A percentile compares a stretch with the other conserved stretches of the same genome.
These are phyloP conservation scores for Eupithecia exiguata DNA, from an alignment of 2,888 invertebrate genomes.

Conservation along the genomic window DNA sequence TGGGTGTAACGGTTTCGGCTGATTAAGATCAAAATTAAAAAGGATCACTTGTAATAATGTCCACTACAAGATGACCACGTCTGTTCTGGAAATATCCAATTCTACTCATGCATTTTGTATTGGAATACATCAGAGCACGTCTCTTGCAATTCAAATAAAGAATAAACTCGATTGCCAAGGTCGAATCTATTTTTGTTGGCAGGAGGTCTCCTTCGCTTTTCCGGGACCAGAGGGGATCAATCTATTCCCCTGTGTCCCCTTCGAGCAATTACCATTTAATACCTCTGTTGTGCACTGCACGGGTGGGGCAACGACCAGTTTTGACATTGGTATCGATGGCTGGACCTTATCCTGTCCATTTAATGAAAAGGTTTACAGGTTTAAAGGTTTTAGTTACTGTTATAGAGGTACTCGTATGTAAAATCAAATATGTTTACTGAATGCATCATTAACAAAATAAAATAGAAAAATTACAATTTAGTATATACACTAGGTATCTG, in stretches of 20 bases:
- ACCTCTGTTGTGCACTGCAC: slow-evolving; percentile 29
- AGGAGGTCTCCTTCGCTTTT: slow-evolving; percentile 34
- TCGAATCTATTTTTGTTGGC: slow-evolving; percentile 33
- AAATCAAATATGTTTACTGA: too few species aligned
- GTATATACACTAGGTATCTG: too few species aligned
- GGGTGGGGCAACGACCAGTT: slow-evolving; percentile 38
- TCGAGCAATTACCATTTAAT: slow-evolving; percentile 43
- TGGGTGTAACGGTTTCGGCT: too few species aligned
- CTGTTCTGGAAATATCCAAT: background rate
- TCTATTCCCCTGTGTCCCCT: slow-evolving; percentile 41
- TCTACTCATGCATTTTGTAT: background rate
- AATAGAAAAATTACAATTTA: too few species aligned
- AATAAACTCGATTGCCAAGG: slow-evolving; percentile 26
- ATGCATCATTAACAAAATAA: too few species aligned
- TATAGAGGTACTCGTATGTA: too few species aligned
- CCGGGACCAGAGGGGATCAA: slow-evolving; percentile 38
- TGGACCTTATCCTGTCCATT: background rate
- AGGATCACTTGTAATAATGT: background rate
- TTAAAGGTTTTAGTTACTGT: too few species aligned
- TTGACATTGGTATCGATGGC: slow-evolving; percentile 40
- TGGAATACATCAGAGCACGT: slow-evolving; percentile 1
- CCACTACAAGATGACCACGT: background rate
- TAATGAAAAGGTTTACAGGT: background rate
- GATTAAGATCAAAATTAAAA: background rate
- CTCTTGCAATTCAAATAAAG: slow-evolving; percentile 5